Evolutionary conservation across 2,113 vertebrate genomes (phyloP).

Genomic region (Puffinus mauretanicus): DNA sequence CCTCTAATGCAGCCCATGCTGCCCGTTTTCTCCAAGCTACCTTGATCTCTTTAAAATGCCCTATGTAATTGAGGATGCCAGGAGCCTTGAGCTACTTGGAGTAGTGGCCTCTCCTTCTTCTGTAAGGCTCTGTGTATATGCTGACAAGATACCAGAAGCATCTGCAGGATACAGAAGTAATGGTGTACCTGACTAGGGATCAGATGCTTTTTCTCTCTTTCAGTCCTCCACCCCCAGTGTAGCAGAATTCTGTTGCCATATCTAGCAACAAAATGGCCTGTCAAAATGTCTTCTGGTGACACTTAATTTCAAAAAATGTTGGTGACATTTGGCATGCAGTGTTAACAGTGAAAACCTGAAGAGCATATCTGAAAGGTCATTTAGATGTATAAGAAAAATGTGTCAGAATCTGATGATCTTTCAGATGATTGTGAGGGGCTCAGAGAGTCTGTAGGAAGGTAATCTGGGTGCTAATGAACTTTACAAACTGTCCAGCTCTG

Average conservation of each 20-base stretch:
- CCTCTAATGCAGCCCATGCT: not conserved
- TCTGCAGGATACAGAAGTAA: not conserved
- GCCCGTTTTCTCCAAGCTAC: not conserved
- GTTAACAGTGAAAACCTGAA: slow-evolving; percentile 27
- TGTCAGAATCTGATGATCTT: slow-evolving; percentile 54
- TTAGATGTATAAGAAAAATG: not conserved
- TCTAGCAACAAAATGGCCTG: slow-evolving; percentile 22
- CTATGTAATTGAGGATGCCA: fast-evolving
- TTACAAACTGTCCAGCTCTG: slow-evolving; percentile 36
- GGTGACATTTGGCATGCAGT: slow-evolving; percentile 42
- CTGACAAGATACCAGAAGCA: not conserved
- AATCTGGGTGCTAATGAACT: slow-evolving; percentile 48
- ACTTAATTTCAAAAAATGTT: slow-evolving; percentile 25
- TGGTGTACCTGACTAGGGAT: not conserved
- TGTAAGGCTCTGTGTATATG: not conserved
- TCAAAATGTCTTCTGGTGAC: slow-evolving; percentile 54
- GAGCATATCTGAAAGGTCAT: slow-evolving; percentile 45
- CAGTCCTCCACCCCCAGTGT: not conserved
- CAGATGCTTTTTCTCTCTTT: not conserved
- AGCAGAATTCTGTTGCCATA: not conserved
- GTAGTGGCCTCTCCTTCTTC: not conserved
- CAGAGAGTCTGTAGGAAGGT: not conserved
- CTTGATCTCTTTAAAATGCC: not conserved
- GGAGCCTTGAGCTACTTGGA: not conserved
- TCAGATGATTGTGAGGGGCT: not conserved